Percentiles rank a stretch among this genome's conserved stretches.
These are phyloP conservation scores for Galbula dea DNA, from an alignment of 2,113 vertebrate species.

Conservation along the genomic window DNA sequence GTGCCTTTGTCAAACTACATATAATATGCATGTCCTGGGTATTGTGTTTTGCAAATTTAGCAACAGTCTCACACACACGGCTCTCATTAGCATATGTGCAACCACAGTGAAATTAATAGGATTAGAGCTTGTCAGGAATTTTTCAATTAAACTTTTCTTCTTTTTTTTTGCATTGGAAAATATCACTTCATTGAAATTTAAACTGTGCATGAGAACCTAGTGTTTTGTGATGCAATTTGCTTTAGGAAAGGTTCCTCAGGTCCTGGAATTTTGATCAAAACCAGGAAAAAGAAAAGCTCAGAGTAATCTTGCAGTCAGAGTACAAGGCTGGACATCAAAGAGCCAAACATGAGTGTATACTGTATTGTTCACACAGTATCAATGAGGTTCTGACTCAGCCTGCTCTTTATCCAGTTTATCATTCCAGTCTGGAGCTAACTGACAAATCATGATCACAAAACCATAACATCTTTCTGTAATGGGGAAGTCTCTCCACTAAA, in stretches of 20 bases:
- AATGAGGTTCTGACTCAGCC: background rate
- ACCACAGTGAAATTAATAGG: conserved; percentile 61
- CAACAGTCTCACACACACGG: conserved; percentile 50
- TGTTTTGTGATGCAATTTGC: background rate
- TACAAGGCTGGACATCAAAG: background rate
- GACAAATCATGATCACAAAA: background rate
- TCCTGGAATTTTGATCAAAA: conserved; percentile 48
- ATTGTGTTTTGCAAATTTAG: conserved; percentile 68
- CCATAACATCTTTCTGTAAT: background rate
- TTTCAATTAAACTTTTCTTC: conserved; percentile 57
- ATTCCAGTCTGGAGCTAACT: background rate
- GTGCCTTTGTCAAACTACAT: conserved; percentile 52
- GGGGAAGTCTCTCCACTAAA: background rate
- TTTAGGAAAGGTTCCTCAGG: conserved; percentile 14
- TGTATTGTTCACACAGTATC: background rate
- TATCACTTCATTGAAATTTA: conserved; percentile 55
- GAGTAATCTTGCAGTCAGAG: background rate
- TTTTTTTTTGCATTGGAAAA: conserved; percentile 41
- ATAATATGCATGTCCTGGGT: conserved; percentile 57
- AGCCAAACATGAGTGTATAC: background rate
- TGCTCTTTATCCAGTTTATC: background rate
- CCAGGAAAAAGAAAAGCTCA: background rate
- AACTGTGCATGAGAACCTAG: conserved; percentile 40
- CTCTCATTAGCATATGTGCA: conserved; percentile 61
- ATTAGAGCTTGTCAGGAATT: conserved; percentile 68